Evolutionary conservation across 2,888 invertebrate genomes (phyloP).

Genomic region (Cephus runcator): DNA sequence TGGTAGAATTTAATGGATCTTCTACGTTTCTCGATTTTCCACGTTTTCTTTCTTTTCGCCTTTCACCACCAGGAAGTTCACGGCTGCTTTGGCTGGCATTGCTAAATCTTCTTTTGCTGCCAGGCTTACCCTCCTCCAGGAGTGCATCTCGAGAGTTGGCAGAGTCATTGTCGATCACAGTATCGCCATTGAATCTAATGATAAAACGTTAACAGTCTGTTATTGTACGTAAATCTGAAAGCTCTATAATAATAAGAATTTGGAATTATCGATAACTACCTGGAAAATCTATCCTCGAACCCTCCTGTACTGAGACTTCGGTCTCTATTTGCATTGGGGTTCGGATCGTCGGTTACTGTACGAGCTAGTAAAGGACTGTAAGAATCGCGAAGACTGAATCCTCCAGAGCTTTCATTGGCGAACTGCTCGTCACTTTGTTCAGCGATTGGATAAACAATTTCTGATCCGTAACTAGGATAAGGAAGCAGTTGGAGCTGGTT

Average conservation of each 20-base stretch:
- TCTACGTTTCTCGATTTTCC: slow-evolving; percentile 50
- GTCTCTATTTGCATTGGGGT: slow-evolving; percentile 49
- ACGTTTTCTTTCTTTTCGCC: slow-evolving; percentile 36
- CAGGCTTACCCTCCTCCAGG: slow-evolving; percentile 51
- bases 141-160: slow-evolving; percentile 60
- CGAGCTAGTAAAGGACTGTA: slow-evolving; percentile 55
- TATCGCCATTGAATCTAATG: slow-evolving; percentile 55
- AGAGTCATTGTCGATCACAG: slow-evolving; percentile 54
- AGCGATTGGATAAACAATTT: slow-evolving; percentile 85
- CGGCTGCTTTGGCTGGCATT: slow-evolving; percentile 62
- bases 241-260: neutral
- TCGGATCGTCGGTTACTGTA: slow-evolving; percentile 46
- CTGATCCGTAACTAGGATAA: slow-evolving; percentile 74
- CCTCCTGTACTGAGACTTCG: slow-evolving; percentile 53
- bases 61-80: slow-evolving; percentile 57
- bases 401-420: slow-evolving; percentile 56
- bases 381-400: slow-evolving; percentile 48
- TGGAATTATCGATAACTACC: slow-evolving; percentile 33
- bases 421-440: slow-evolving; percentile 83
- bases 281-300: slow-evolving; percentile 56
- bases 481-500: slow-evolving; percentile 60
- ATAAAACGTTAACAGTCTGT: neutral
- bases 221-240: neutral
- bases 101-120: slow-evolving; percentile 52
- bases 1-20: slow-evolving; percentile 61